These are phyloP conservation scores for Rhynchomys soricoides DNA, from an alignment of 2,113 vertebrate genomes.

Conservation along the genomic window DNA sequence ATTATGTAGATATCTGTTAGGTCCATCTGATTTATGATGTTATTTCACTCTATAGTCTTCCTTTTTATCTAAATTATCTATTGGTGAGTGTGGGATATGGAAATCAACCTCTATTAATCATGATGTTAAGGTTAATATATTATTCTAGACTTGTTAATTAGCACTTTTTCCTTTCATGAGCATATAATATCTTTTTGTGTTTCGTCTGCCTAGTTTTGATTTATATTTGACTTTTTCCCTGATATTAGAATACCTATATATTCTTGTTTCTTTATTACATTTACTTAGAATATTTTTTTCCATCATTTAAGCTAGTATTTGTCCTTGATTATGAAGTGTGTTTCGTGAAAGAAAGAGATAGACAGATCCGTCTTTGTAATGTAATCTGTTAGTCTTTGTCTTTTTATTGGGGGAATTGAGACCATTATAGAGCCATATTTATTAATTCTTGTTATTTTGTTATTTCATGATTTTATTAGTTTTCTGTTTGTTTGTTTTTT, in stretches of 20 bases:
- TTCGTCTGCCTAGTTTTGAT: background rate
- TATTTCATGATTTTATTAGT: background rate
- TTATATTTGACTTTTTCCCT: background rate
- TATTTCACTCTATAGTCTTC: background rate
- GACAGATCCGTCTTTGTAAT: background rate
- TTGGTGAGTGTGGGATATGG: background rate
- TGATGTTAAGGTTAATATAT: background rate
- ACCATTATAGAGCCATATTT: background rate
- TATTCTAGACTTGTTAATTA: background rate
- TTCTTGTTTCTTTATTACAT: background rate
- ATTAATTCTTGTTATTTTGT: background rate
- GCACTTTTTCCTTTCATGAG: background rate
- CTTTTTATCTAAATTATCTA: background rate
- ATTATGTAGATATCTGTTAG: background rate
- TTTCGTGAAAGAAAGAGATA: background rate
- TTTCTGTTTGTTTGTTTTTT: background rate
- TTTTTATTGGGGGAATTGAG: background rate
- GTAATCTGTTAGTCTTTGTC: background rate
- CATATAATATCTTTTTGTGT: background rate
- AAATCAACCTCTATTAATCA: background rate
- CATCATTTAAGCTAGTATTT: background rate
- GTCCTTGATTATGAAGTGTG: background rate
- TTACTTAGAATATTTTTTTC: background rate
- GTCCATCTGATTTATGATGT: background rate
- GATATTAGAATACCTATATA: background rate